Conservation (phyloP, 1,140 invertebrate genomes). For the Agraylea sexmaculata region DNA sequence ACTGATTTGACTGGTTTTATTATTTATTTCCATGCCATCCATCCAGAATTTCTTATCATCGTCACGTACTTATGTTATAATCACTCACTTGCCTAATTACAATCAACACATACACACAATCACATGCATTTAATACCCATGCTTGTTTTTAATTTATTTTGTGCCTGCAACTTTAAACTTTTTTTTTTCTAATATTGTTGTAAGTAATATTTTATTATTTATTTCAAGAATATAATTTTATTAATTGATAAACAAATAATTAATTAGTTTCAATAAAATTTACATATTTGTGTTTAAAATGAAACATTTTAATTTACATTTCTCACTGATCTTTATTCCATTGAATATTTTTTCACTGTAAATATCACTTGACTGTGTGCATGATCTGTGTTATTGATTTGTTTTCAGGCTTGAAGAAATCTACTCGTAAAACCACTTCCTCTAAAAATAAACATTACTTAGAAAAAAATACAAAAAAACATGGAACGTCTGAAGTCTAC, state of each 20-base stretch:
- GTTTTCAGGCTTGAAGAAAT: constrained; percentile 29
- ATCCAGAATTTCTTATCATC: no score
- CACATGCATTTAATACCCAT: no score
- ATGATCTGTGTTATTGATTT: constrained; percentile 42
- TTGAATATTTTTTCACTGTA: constrained; percentile 16
- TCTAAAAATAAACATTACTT: constrained; percentile 16
- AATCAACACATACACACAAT: no score
- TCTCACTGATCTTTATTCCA: neutral
- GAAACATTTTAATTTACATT: neutral
- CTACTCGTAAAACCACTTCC: constrained; percentile 14
- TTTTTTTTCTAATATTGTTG: neutral
- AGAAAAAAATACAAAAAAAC: constrained; percentile 28
- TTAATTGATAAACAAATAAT: no score
- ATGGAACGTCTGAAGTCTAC: constrained; percentile 23
- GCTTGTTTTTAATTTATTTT: no score
- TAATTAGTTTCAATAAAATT: neutral
- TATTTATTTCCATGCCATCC: no score
- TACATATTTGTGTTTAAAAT: neutral
- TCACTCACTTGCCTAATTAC: no score
- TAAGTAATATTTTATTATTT: neutral
- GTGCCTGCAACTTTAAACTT: neutral
- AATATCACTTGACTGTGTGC: constrained; percentile 32
- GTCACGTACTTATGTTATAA: no score
- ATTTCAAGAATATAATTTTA: no score
- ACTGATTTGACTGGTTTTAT: no score